Evolutionary conservation across 1,140 invertebrate species (phyloP).

Genomic region (Zaprionus tsacasi): DNA sequence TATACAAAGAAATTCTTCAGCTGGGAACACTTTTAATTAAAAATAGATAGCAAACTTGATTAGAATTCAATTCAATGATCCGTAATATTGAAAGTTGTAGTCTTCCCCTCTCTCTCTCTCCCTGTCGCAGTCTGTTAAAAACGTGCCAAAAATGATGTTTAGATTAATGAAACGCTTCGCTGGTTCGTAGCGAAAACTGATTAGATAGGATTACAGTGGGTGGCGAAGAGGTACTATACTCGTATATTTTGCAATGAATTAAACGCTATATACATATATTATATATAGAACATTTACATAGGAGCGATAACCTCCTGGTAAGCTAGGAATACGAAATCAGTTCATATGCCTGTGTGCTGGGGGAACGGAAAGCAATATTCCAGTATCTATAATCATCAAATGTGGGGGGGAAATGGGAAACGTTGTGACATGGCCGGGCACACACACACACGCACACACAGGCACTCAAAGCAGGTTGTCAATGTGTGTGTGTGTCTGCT

Average conservation of each 20-base stretch:
- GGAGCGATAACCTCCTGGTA: not conserved
- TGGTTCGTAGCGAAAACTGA: not conserved
- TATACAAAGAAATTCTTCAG: not conserved
- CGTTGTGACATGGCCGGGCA: not conserved
- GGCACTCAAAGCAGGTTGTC: conserved; percentile 13
- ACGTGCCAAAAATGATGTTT: not conserved
- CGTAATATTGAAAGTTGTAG: not conserved
- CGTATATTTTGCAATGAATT: no score
- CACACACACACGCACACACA: conserved; percentile 2
- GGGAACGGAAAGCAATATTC: conserved; percentile 19
- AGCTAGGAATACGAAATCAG: not conserved
- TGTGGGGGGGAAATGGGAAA: conserved; percentile 22
- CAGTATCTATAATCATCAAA: conserved; percentile 30
- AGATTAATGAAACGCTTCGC: conserved; percentile 4
- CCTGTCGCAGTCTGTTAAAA: not conserved
- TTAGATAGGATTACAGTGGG: conserved; percentile 10
- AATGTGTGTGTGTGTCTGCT: conserved; percentile 20
- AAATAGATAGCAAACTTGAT: not conserved
- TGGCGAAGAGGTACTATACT: not conserved
- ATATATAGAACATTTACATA: not conserved
- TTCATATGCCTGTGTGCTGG: not conserved
- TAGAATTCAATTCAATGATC: not conserved
- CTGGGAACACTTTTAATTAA: not conserved
- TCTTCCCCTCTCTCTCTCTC: not conserved
- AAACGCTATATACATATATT: not conserved